Percentiles rank a stretch among this genome's conserved stretches.
These are phyloP conservation scores for Drosophila azteca DNA, from an alignment of 1,140 invertebrate species.

Conservation along the genomic window DNA sequence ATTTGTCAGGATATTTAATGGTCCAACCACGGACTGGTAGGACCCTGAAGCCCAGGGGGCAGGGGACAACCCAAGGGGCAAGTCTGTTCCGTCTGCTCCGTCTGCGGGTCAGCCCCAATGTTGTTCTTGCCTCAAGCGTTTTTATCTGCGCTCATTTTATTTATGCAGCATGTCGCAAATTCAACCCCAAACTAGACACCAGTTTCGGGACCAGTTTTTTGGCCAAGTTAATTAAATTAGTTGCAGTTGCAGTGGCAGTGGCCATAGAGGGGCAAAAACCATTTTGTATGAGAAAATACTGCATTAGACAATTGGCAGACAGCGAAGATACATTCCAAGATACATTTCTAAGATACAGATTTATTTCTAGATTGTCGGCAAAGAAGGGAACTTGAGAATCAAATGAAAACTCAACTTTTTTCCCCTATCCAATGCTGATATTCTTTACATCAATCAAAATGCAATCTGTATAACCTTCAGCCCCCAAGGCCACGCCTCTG, in stretches of 20 bases:
- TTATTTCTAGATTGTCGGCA: not conserved
- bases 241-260: not conserved
- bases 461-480: constrained; percentile 54
- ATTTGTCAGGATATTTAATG: constrained; percentile 65
- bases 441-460: too few species aligned
- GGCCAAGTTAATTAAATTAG: constrained; percentile 67
- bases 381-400: not conserved
- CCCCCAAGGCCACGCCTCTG: not conserved
- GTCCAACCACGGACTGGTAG: too few species aligned
- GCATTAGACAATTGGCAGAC: constrained; percentile 51
- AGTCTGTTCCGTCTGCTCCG: not conserved
- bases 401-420: too few species aligned
- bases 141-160: constrained; percentile 65
- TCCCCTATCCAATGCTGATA: too few species aligned
- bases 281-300: constrained; percentile 17
- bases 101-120: constrained; percentile 42
- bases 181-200: constrained; percentile 15
- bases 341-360: constrained; percentile 25
- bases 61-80: not conserved
- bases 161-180: constrained; percentile 67
- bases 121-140: constrained; percentile 35
- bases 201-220: constrained; percentile 48
- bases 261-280: not conserved
- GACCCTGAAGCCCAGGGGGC: constrained; percentile 19
- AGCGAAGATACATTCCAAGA: not conserved